Conservation (phyloP, 2,113 vertebrate species). For the Aix galericulata region DNA sequence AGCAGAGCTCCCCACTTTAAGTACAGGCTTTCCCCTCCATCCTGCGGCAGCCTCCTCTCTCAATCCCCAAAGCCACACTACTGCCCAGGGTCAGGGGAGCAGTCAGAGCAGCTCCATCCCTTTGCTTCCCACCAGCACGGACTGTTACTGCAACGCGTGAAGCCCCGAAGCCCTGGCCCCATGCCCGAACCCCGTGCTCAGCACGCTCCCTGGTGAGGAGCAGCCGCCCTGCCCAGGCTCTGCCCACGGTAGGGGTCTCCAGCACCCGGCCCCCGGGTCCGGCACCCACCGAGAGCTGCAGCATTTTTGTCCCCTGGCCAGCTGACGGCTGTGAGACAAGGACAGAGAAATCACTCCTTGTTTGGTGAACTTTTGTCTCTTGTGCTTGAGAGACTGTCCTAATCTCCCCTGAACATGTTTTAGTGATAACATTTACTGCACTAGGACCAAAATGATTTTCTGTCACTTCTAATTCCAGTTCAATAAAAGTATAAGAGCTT, state of each 20-base stretch:
- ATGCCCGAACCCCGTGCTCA: neutral
- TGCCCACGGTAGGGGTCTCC: neutral
- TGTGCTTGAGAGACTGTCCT: constrained; percentile 72
- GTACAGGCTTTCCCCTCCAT: neutral
- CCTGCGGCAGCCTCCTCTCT: accelerated
- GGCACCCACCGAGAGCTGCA: neutral
- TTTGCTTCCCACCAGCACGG: accelerated
- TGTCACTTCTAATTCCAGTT: constrained; percentile 81
- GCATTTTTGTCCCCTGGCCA: constrained; percentile 42
- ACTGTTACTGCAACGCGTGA: too few species aligned
- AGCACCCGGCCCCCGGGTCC: neutral
- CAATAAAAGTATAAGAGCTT: constrained; percentile 76
- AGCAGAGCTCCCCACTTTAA: neutral
- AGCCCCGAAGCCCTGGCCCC: neutral
- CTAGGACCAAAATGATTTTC: constrained; percentile 81
- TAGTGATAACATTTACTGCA: constrained; percentile 78
- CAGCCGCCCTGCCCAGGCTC: neutral
- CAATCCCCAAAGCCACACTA: neutral
- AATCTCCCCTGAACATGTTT: constrained; percentile 76
- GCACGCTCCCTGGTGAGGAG: neutral
- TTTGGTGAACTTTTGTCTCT: constrained; percentile 71
- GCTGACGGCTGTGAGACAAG: constrained; percentile 42
- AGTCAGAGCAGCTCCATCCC: neutral
- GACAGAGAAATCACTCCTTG: constrained; percentile 58
- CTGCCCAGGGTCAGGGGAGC: neutral